Percentiles rank a stretch among this genome's conserved stretches.
Conservation (phyloP, 2,888 invertebrate species). For the Harmothoe impar region DNA sequence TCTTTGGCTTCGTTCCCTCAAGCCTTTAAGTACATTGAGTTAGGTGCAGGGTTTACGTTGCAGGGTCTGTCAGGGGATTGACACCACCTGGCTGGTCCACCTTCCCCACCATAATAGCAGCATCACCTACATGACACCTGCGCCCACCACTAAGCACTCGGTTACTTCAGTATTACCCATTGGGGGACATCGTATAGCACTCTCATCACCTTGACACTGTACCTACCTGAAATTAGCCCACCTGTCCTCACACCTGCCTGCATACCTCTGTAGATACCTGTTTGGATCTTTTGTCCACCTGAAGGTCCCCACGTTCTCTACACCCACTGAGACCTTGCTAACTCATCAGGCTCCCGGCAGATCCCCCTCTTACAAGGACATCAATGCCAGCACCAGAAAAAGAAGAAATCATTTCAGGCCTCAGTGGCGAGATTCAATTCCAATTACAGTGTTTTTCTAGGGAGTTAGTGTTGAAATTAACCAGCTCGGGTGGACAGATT, state of each 20-base stretch:
- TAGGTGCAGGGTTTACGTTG: no score
- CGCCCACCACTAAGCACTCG: no score
- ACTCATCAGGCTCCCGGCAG: background rate
- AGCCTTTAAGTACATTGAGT: no score
- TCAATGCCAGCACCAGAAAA: background rate
- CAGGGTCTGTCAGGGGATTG: no score
- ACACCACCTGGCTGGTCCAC: no score
- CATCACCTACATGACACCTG: no score
- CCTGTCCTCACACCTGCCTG: background rate
- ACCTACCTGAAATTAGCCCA: background rate
- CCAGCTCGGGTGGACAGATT: conserved; percentile 8
- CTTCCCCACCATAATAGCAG: no score
- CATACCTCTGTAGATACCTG: background rate
- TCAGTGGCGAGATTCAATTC: conserved; percentile 40
- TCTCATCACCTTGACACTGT: background rate
- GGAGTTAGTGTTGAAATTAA: conserved; percentile 49
- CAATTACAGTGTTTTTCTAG: conserved; percentile 45
- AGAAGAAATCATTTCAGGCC: conserved; percentile 21
- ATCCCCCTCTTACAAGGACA: background rate
- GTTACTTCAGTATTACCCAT: no score
- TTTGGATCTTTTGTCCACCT: background rate
- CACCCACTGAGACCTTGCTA: background rate
- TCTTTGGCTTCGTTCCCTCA: no score
- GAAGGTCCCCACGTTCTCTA: background rate
- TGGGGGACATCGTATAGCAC: background rate